A percentile compares a stretch with the other conserved stretches of the same genome.
Conservation (phyloP, 2,888 invertebrate genomes). For the Ophion ventricosus region DNA sequence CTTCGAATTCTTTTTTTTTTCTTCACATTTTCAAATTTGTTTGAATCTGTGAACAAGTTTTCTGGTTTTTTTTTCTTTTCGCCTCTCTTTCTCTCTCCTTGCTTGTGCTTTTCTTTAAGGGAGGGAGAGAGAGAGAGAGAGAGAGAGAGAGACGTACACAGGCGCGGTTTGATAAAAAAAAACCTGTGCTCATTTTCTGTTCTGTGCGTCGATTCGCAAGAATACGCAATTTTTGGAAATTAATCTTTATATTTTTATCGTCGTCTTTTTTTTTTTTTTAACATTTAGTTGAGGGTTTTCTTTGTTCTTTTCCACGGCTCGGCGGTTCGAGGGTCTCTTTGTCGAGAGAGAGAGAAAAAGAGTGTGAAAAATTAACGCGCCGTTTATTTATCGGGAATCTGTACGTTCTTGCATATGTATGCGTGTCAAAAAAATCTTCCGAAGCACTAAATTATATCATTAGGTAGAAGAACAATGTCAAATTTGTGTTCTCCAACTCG, state of each 20-base stretch:
- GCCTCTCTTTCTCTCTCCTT: not conserved
- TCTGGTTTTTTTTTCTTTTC: not conserved
- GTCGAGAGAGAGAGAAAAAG: not conserved
- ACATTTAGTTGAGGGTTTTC: not conserved
- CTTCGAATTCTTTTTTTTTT: slow-evolving; percentile 38
- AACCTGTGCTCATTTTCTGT: slow-evolving; percentile 25
- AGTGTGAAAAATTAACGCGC: slow-evolving; percentile 36
- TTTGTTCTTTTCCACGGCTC: too few relatives aligned
- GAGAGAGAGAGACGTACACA: slow-evolving; percentile 6
- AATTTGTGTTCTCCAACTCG: too few relatives aligned
- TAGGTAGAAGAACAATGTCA: too few relatives aligned
- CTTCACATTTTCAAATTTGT: not conserved
- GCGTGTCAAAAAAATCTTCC: not conserved
- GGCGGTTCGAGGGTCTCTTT: slow-evolving; percentile 6
- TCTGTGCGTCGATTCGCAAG: not conserved
- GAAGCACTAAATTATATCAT: too few relatives aligned
- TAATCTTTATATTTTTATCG: not conserved
- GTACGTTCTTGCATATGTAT: slow-evolving; percentile 8
- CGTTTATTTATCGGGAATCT: slow-evolving; percentile 19
- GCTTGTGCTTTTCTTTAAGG: not conserved
- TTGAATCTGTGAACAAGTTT: slow-evolving; percentile 55
- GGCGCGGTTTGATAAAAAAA: slow-evolving; percentile 56
- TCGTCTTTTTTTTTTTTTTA: not conserved
- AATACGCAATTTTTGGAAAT: not conserved
- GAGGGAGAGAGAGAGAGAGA: not conserved